Base-by-base conservation (phyloP, 2,113 vertebrate species). In the Colistium nudipinnis region DNA sequence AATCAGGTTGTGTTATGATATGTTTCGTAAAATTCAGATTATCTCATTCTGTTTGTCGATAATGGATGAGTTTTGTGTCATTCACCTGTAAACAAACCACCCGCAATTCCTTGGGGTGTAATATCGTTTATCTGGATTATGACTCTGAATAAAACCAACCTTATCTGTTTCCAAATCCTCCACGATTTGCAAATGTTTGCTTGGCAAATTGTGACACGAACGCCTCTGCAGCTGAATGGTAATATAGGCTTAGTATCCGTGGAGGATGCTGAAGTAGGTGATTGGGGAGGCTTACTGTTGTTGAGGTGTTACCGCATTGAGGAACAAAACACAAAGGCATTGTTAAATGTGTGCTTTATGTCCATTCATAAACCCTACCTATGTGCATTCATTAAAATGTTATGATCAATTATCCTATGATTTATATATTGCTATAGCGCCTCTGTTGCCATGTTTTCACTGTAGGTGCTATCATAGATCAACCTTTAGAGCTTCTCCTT, bases 401-500 rank as follows among this genome's bases (percentile, higher is more conserved):
- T 30, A 17, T 17, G 22, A 41, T 16, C 1, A 39, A 11, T 16
- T 6, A 16, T 39, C 4, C 1, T 17, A 17, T 33, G 31, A 4
- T 9, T 33, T 33, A n/a, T 41, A 7, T 1, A 7, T 41, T 41
- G n/a, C 39, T 41, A n/a, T n/a, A 31, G 3, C n/a, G n/a, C n/a
- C n/a, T n/a, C n/a, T n/a, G n/a, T n/a, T n/a, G n/a, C n/a, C n/a
- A n/a, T n/a, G n/a, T n/a, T n/a, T n/a, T n/a, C n/a, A n/a, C n/a
- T n/a, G n/a, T n/a, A 56, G 41, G 56, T 16, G 7, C 45, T 30
- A 30, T 41, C 22, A 24, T 14, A 55, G 43, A 43, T 9, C 62
- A 13, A 62, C 54, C 47, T 76, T 66, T 39, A 41, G 0, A 1
- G 25, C 57, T 62, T 84, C 62, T 62, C 62, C 62, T 84, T 80